Base-by-base conservation (phyloP, 2,113 vertebrate species). In the Crocuta crocuta region DNA sequence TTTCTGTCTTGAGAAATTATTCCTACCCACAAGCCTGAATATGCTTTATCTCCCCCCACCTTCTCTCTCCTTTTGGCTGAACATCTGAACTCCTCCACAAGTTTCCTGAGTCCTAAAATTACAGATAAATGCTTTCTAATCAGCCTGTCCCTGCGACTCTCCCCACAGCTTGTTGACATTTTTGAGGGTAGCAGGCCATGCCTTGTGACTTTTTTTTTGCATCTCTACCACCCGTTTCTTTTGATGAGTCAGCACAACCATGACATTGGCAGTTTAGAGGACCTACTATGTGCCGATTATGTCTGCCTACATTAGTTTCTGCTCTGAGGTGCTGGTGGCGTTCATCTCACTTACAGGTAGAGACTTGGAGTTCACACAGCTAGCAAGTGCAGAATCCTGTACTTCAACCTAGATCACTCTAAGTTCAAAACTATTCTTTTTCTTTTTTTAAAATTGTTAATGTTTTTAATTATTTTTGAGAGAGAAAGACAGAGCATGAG, bases 21-120 rank as follows among this genome's bases (percentile, higher is more conserved):
- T 91, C 95, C 61, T 48, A 53, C 50, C 21, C 43, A 2, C 53
- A 78, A 53, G 70, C 45, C 55, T 94, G 45, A 90, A 71, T 84
- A 81, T 88, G 94, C 92, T 92, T 80, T 83, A 39, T 86, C 92
- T 95, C 26, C 13, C 13, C 19, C 26, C 4, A 15, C 16, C 15
- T 19, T 81, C 33, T 39, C 5, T 39, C 0, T 31, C n/a, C 19
- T 78, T 83, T 85, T 74, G 35, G 76, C 88, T 88, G 35, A 65
- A 94, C 53, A 68, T 96, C 87, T 82, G 50, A 81, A 55, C 80
- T 80, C 94, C 95, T 79, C 76, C 53, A 58, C 45, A 45, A 81
- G 84, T 13, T 91, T 88, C 76, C 63, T 53, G 10, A 90, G 63
- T 91, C 96, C 83, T 82, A 74, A 80, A 95, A 95, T 96, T 97